Base-by-base conservation (phyloP, 2,888 invertebrate genomes). In the Toxonevra muliebris region DNA sequence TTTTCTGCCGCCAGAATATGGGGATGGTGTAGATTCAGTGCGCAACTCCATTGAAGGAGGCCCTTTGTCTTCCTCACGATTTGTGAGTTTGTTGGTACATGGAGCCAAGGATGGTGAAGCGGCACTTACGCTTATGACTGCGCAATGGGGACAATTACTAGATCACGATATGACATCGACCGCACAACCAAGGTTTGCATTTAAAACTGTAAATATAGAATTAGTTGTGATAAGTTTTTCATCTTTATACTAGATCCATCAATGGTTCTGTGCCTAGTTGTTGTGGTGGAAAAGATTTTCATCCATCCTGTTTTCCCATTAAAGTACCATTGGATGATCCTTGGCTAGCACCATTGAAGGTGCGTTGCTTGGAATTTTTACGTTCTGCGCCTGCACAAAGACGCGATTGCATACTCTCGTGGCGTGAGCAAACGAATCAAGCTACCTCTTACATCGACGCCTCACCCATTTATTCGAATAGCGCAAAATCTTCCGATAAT, bases 111-210 rank as follows among this genome's bases (percentile, higher is more conserved):
- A 91, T 75, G 87, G 87, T 0, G 92, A 91, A 73, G 88, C 90
- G 8, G 87, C 88, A 0, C 87, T 94, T 10, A 93, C 93, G 0
- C 90, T 93, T 74, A 90, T 93, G 89, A 88, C 94, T 69, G 95
- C 94, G 89, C 95, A 96, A 81, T 95, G 95, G 93, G 96, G 96
- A 0, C 96, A 96, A 84, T 91, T 96, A 75, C 79, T 96, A 68
- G 96, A 96, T 80, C 96, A 96, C 78, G 96, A 96, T 80, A 86
- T 96, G 72, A 94, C 93, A 52, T 91, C 92, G 0, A 91, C 92
- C 5, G 92, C 91, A 0, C 93, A 93, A 76, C 90, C 92, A 1
- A 87, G 91, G 84, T 85, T 74, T 74, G 74, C 43, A 53, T 10
- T 54, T n/a, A 1, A 4, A 43, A 13, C 48, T 13, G 52, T 15